Evolutionary conservation across 2,888 invertebrate species (phyloP).

Genomic region (Pyrgus malvae): DNA sequence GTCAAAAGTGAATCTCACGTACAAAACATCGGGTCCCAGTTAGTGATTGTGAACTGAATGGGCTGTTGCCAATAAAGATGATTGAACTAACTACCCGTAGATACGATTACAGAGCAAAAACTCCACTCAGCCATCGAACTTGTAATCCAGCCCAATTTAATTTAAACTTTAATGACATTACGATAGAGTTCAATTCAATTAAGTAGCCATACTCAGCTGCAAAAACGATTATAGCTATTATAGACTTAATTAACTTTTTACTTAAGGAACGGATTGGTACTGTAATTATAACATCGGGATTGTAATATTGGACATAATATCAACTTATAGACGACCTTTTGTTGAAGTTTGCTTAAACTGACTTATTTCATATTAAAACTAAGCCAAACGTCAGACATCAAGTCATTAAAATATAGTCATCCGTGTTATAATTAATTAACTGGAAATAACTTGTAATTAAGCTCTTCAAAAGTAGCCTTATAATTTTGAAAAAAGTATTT

Average conservation of each 20-base stretch:
- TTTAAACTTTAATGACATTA: slow-evolving; percentile 10
- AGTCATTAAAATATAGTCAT: no score
- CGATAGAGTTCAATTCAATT: background rate
- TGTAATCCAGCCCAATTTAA: background rate
- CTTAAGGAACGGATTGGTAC: slow-evolving; percentile 25
- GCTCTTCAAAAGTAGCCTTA: no score
- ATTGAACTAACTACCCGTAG: slow-evolving; percentile 48
- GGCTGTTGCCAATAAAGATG: slow-evolving; percentile 70
- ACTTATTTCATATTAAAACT: background rate
- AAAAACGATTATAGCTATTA: slow-evolving; percentile 27
- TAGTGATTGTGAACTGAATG: slow-evolving; percentile 73
- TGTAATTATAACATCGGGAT: slow-evolving; percentile 21
- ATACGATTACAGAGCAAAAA: slow-evolving; percentile 37
- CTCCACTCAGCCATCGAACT: slow-evolving; percentile 13
- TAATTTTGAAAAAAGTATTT: no score
- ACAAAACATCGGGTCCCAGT: slow-evolving; percentile 30
- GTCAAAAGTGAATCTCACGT: slow-evolving; percentile 9
- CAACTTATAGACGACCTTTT: background rate
- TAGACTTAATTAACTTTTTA: slow-evolving; percentile 27
- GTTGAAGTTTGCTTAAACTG: background rate
- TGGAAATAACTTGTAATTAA: no score
- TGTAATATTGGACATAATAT: slow-evolving; percentile 16
- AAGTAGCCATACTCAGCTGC: background rate
- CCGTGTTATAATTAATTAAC: no score
- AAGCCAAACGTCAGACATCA: background rate